Evolutionary conservation across 2,888 invertebrate genomes (phyloP).

Genomic region (Megastigmus dorsalis): DNA sequence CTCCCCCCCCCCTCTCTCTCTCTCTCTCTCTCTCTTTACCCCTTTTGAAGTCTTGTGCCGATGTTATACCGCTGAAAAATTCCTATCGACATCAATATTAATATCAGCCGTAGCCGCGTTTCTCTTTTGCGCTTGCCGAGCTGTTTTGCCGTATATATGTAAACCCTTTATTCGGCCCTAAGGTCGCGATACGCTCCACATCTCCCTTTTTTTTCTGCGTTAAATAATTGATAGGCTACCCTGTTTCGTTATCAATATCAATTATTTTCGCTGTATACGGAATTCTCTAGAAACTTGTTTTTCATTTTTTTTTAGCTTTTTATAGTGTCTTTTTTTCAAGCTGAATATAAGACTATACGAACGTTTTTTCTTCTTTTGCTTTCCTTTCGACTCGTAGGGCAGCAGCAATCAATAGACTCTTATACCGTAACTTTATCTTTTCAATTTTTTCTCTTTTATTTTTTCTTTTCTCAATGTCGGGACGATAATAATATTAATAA

Average conservation of each 20-base stretch:
- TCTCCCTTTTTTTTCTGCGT: conserved; percentile 58
- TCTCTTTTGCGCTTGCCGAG: conserved; percentile 37
- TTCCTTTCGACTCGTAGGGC: conserved; percentile 3
- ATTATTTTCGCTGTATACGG: conserved; percentile 60
- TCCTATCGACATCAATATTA: conserved; percentile 26
- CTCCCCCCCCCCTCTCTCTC: not conserved
- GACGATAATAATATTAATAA: conserved; percentile 20
- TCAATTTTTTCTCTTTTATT: conserved; percentile 13
- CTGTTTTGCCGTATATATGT: not conserved
- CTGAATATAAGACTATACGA: conserved; percentile 15
- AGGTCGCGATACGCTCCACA: not conserved
- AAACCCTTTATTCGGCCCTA: conserved; percentile 1
- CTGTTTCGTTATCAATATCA: conserved; percentile 73
- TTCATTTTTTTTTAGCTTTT: conserved; percentile 17
- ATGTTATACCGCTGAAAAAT: not conserved
- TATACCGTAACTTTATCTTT: conserved; percentile 16
- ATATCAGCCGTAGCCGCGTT: conserved; percentile 44
- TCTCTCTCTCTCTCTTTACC: not conserved
- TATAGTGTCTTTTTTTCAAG: conserved; percentile 21
- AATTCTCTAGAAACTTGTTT: conserved; percentile 32
- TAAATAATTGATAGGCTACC: conserved; percentile 73
- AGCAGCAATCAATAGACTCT: conserved; percentile 30
- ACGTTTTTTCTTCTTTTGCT: conserved; percentile 9
- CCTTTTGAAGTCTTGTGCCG: not conserved
- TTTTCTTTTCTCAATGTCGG: not conserved